phyloP scores from a whole-genome alignment of 2,888 invertebrate genomes.

The Dynastes hyllus region DNA sequence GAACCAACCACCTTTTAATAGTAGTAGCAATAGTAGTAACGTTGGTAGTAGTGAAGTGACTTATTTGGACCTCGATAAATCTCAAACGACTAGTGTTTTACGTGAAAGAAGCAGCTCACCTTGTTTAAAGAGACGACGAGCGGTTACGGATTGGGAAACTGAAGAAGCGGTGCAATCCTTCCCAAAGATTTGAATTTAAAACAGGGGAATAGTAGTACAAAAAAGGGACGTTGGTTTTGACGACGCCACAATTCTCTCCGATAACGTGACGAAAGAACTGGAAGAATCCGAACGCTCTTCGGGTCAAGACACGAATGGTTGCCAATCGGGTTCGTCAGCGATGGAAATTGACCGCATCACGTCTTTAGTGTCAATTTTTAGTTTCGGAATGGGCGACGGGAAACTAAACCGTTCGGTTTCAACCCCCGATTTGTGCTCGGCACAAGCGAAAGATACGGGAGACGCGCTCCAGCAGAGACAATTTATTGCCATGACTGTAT shows the following conservation, averaged over 20 bases:
- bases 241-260: slow-evolving; percentile 69
- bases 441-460: slow-evolving; percentile 72
- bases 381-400: slow-evolving; percentile 71
- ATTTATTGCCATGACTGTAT: slow-evolving; percentile 75
- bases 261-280: slow-evolving; percentile 64
- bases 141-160: slow-evolving; percentile 73
- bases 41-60: slow-evolving; percentile 66
- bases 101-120: slow-evolving; percentile 65
- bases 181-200: too few relatives aligned
- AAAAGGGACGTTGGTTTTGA: too few relatives aligned
- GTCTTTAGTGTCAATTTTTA: slow-evolving; percentile 75
- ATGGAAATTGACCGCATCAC: slow-evolving; percentile 77
- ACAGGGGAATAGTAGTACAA: too few relatives aligned
- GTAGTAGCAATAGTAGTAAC: slow-evolving; percentile 45
- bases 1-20: slow-evolving; percentile 67
- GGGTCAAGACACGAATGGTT: slow-evolving; percentile 53
- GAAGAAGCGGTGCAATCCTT: slow-evolving; percentile 74
- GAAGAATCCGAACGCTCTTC: slow-evolving; percentile 54
- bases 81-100: slow-evolving; percentile 62
- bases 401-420: slow-evolving; percentile 72
- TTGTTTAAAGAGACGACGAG: slow-evolving; percentile 71
- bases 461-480: slow-evolving; percentile 72
- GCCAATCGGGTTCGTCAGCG: slow-evolving; percentile 61
- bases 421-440: slow-evolving; percentile 74
- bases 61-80: slow-evolving; percentile 72